Conservation (phyloP, 2,113 vertebrate species). For the Tenrec ecaudatus region DNA sequence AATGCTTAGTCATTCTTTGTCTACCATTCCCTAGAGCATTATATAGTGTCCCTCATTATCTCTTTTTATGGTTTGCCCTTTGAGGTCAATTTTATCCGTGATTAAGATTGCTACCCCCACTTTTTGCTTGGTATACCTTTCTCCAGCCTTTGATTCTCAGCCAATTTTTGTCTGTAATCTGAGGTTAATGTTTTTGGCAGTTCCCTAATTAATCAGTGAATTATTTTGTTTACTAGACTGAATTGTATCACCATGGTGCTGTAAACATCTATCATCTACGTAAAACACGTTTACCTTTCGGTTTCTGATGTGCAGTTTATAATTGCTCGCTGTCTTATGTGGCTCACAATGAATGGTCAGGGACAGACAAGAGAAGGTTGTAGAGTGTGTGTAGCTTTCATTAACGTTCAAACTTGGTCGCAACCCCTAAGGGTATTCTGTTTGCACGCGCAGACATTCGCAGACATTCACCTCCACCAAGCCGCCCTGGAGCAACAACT, state of each 20-base stretch:
- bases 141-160: too few species aligned
- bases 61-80: too few species aligned
- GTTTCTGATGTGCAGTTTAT: constrained; percentile 65
- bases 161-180: too few species aligned
- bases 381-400: constrained; percentile 39
- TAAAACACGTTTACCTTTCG: constrained; percentile 49
- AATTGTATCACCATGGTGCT: background rate
- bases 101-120: too few species aligned
- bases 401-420: constrained; percentile 30
- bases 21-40: too few species aligned
- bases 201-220: constrained; percentile 65
- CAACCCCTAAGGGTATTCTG: constrained; percentile 11
- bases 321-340: constrained; percentile 57
- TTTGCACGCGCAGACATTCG: background rate
- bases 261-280: constrained; percentile 61
- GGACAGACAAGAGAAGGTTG: constrained; percentile 49
- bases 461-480: background rate
- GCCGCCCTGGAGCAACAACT: background rate
- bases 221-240: background rate
- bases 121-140: too few species aligned
- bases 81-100: too few species aligned
- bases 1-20: too few species aligned
- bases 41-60: too few species aligned
- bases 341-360: constrained; percentile 22
- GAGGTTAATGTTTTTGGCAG: background rate